Evolutionary conservation across 1,140 invertebrate species (phyloP).

Genomic region (Teleopsis dalmanni): DNA sequence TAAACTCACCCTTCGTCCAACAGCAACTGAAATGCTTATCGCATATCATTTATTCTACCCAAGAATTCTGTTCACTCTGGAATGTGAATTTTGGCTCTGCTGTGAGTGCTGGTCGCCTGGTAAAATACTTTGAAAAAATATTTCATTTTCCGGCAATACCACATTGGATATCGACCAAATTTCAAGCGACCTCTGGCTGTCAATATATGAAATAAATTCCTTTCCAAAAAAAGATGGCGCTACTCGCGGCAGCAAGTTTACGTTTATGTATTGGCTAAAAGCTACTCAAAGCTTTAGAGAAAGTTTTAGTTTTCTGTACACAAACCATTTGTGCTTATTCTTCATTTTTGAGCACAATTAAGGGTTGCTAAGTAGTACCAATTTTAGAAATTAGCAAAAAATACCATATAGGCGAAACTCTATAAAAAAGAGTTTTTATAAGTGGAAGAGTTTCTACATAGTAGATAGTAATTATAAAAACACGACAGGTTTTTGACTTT

Average conservation of each 20-base stretch:
- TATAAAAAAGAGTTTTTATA: no score
- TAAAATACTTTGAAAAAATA: constrained; percentile 33
- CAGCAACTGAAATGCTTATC: neutral
- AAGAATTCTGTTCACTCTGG: constrained; percentile 3
- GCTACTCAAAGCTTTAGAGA: neutral
- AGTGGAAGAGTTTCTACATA: no score
- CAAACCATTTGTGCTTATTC: no score
- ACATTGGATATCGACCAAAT: constrained; percentile 3
- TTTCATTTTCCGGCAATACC: no score
- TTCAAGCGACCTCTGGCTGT: neutral
- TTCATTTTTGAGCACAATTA: no score
- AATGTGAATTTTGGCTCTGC: constrained; percentile 13
- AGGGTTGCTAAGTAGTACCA: no score
- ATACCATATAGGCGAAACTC: no score
- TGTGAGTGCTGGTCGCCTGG: constrained; percentile 22
- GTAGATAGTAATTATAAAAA: no score
- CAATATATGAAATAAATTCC: no score
- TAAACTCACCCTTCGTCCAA: neutral
- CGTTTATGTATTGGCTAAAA: neutral
- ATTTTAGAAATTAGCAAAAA: no score
- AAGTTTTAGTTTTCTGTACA: neutral
- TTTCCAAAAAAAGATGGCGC: neutral
- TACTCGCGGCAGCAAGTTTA: neutral
- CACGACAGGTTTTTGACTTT: no score
- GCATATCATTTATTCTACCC: neutral